Base-by-base conservation (phyloP, 2,888 invertebrate genomes). In the Lottia gigantea region DNA sequence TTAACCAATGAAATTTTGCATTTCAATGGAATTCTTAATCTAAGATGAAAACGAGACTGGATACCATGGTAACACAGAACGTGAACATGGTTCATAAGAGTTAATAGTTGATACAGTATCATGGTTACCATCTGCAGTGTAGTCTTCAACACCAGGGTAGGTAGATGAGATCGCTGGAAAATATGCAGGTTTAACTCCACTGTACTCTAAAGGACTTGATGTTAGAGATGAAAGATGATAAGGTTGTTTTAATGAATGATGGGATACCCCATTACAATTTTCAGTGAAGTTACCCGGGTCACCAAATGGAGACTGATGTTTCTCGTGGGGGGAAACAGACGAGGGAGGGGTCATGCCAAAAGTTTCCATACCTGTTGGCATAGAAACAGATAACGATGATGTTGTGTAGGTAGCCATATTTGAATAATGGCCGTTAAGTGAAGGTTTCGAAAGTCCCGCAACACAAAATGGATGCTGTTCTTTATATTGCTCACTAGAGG, bases 291-390 rank as follows among this genome's bases (percentile, higher is more conserved):
- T 70, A 16, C 25, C 46, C 12, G 49, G 46, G 46, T 74, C 74
- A 14, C 63, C 66, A 63, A 79, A 80, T 12, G 83, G 75, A 12
- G 79, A 72, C 45, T 70, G 75, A 49, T 82, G 74, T 90, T 93
- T 95, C 85, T 97, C 97, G 74, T 96, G 91, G 0, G 97, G 97
- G 7, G 97, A 97, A 1, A 97, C 97, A 4, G 97, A 97, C n/a
- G 96, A 95, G 67, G 97, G 97, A 68, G 97, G 97, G 6, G 97
- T 97, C 95, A 97, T 97, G 65, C 81, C 81, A 88, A 96, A 96
- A 84, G 88, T 83, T 76, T 89, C 85, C 31, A 74, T 68, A 26
- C 75, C 65, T 46, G 70, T 70, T 16, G 76, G 63, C 67, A 78
- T 65, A 61, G 79, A 75, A 71, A 80, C 78, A 67, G 78, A 69